Base-by-base conservation (phyloP, 64 coral and sea anemone genomes). In the Cladopsammia gracilis region DNA sequence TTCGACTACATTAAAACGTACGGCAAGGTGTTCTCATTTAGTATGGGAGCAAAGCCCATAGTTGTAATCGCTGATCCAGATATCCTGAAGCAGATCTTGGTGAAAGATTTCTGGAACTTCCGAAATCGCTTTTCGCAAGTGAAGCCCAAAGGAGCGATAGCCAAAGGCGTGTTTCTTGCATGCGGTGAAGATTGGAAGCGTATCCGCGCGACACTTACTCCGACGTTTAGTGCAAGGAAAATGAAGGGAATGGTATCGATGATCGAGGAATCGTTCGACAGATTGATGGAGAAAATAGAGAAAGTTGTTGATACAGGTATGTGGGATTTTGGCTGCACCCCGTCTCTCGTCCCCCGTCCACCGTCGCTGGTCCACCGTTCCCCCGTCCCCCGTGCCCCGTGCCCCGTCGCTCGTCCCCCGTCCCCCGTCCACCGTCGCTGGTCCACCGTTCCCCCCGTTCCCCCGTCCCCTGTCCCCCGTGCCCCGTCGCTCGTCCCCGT, bases 101-200 rank as follows among this genome's bases (percentile, higher is more conserved):
- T 89, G 25, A 89, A 89, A 66, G 88, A 89, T 49, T 89, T 89
- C 45, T 34, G 7, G 64, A 78, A 78, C 6, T 89, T 89, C 65
- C 56, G 24, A 26, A 78, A 89, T 78, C 88, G 45, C 12, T 24
- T 57, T 8, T 5, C 3, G 14, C 16, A 10, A 78, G 16, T 78
- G 4, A 19, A 44, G 15, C 3, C 22, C 3, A 0, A n/a, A 15
- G 48, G 51, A 6, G 6, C 88, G 0, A 23, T 89, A 1, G 64
- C 16, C 12, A 67, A 67, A 23, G 78, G 64, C 56, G 73, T 89
- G 25, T 48, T 61, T 14, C 58, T 67, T 49, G 34, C 57, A 42
- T 60, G 87, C 15, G 64, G 78, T 78, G 43, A 89, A 24, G 46
- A 49, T 7, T 78, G 87, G 87, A 89, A 64, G 52, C 58, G 74